phyloP scores from a whole-genome alignment of 2,888 invertebrate species.

The Proisotoma minuta region DNA sequence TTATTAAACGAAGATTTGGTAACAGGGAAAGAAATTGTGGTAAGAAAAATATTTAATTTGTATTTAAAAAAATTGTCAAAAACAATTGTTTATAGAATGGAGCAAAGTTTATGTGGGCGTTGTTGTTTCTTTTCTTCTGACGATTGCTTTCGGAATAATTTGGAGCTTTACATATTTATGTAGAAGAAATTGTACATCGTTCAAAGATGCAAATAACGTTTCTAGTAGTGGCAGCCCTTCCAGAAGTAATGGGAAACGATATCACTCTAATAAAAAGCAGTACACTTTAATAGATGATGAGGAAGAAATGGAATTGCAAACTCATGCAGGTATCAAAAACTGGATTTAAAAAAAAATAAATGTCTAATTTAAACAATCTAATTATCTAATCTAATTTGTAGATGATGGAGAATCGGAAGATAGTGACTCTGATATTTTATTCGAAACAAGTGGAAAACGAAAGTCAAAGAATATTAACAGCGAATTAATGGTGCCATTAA shows the following conservation, averaged over 20 bases:
- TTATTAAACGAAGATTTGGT: constrained; percentile 62
- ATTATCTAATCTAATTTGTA: constrained; percentile 48
- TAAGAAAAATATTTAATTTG: constrained; percentile 50
- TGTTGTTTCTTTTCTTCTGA: constrained; percentile 58
- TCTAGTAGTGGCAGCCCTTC: constrained; percentile 23
- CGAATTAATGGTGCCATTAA: constrained; percentile 14
- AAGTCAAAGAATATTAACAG: constrained; percentile 47
- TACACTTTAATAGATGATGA: constrained; percentile 68
- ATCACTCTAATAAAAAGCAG: constrained; percentile 51
- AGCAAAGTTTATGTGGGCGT: constrained; percentile 87
- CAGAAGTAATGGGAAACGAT: constrained; percentile 27
- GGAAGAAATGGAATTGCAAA: constrained; percentile 51
- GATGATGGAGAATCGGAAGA: constrained; percentile 60
- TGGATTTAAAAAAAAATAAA: constrained; percentile 8
- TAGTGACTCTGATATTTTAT: constrained; percentile 78
- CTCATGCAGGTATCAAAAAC: constrained; percentile 57
- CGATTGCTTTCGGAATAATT: constrained; percentile 60
- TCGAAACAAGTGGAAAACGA: constrained; percentile 60
- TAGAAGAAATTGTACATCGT: constrained; percentile 49
- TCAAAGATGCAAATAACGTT: constrained; percentile 34
- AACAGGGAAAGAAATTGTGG: constrained; percentile 76
- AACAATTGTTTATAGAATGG: constrained; percentile 64
- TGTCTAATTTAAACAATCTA: constrained; percentile 2
- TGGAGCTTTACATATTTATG: constrained; percentile 65
- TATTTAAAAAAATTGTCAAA: not conserved